Evolutionary conservation across 2,113 vertebrate species (phyloP).

Genomic region (Poecilia latipinna): DNA sequence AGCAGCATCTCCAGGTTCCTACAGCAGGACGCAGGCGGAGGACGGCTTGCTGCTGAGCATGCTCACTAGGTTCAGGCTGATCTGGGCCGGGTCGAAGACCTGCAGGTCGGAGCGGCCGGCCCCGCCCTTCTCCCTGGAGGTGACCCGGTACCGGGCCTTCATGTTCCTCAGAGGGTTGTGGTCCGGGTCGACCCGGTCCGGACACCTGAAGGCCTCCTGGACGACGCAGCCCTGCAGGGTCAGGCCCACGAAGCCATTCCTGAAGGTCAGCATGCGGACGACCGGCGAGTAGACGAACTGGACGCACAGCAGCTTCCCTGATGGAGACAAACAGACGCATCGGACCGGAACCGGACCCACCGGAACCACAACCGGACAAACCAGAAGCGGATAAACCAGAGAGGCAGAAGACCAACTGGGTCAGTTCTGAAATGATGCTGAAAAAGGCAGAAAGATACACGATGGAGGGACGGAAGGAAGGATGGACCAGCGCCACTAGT

Average conservation of each 20-base stretch:
- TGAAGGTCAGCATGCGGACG: conserved; percentile 70
- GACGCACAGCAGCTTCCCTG: conserved; percentile 80
- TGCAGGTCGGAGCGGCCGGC: conserved; percentile 3
- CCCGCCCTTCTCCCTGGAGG: conserved; percentile 51
- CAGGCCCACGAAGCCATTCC: conserved; percentile 79
- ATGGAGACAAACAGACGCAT: background rate
- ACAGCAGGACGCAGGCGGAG: conserved; percentile 71
- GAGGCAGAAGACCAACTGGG: too few relatives aligned
- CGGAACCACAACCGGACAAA: too few relatives aligned
- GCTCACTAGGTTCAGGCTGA: conserved; percentile 59
- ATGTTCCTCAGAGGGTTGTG: conserved; percentile 78
- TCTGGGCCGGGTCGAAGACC: conserved; percentile 69
- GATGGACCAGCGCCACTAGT: background rate
- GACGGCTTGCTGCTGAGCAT: conserved; percentile 65
- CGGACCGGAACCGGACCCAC: background rate
- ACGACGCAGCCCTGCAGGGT: conserved; percentile 72
- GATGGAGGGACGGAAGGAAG: too few relatives aligned
- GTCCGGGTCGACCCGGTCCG: conserved; percentile 27
- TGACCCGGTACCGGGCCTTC: conserved; percentile 74
- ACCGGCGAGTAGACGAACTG: conserved; percentile 79
- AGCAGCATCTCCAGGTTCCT: conserved; percentile 5
- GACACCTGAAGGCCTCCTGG: conserved; percentile 77
- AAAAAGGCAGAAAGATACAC: too few relatives aligned
- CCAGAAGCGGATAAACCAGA: too few relatives aligned
- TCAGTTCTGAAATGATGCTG: too few relatives aligned